A percentile compares a stretch with the other conserved stretches of the same genome.
These are phyloP conservation scores for Halyomorpha halys DNA, from an alignment of 1,140 invertebrate genomes.

Conservation along the genomic window DNA sequence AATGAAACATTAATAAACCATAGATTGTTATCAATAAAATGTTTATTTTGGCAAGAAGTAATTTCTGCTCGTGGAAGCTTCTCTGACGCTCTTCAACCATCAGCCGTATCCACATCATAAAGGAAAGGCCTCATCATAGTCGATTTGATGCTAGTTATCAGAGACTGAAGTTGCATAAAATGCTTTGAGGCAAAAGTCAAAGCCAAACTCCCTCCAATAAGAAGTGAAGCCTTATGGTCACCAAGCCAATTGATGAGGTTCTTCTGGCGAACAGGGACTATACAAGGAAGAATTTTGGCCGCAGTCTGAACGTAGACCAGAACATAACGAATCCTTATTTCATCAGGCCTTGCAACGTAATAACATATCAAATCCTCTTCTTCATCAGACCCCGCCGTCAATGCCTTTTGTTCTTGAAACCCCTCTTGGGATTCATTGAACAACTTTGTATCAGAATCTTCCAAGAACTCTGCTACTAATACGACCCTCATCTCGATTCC, in stretches of 20 bases:
- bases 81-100: no score
- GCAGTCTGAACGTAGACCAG: neutral
- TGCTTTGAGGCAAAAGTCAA: no score
- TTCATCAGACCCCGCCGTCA: no score
- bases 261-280: neutral
- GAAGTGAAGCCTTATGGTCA: neutral
- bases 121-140: no score
- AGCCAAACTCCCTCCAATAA: neutral
- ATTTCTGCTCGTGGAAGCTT: no score
- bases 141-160: no score
- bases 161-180: no score
- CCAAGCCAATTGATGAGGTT: neutral
- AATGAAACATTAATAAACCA: no score
- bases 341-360: neutral
- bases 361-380: neutral
- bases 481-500: conserved; percentile 14
- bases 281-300: neutral
- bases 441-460: neutral
- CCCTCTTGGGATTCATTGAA: neutral
- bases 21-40: no score
- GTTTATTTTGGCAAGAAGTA: no score
- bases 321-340: conserved; percentile 17
- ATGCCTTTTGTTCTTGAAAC: no score
- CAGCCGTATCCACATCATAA: no score
- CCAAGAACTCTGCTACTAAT: neutral